These are phyloP conservation scores for Sander vitreus DNA, from an alignment of 2,113 vertebrate species.

Conservation along the genomic window DNA sequence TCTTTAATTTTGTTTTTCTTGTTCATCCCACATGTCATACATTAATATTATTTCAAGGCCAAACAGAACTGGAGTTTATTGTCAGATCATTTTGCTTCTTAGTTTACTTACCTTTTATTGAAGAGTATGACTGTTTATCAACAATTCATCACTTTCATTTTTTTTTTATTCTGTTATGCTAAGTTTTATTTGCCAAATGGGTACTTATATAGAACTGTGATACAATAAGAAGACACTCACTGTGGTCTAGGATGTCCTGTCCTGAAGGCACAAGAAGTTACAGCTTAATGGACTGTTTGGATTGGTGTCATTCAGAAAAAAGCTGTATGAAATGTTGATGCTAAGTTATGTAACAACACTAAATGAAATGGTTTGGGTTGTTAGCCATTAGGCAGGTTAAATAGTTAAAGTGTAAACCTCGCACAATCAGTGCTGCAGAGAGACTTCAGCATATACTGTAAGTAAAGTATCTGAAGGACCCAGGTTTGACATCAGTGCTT, in stretches of 20 bases:
- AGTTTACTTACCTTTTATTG: slow-evolving; percentile 45
- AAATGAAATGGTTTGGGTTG: slow-evolving; percentile 23
- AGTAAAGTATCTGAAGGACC: slow-evolving; percentile 5
- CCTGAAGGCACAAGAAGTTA: background rate
- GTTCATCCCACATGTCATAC: slow-evolving; percentile 21
- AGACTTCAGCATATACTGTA: background rate
- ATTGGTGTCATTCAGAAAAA: slow-evolving; percentile 4
- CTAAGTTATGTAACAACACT: slow-evolving; percentile 8
- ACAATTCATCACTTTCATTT: slow-evolving; percentile 11
- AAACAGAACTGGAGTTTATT: slow-evolving; percentile 58
- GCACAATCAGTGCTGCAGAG: slow-evolving; percentile 5
- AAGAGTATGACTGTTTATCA: slow-evolving; percentile 42
- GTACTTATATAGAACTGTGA: slow-evolving; percentile 61
- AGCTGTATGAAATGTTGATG: slow-evolving; percentile 5
- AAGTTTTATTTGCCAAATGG: slow-evolving; percentile 76
- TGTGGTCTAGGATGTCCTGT: slow-evolving; percentile 26
- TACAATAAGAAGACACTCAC: background rate
- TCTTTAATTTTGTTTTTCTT: slow-evolving; percentile 53
- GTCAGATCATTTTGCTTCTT: slow-evolving; percentile 31
- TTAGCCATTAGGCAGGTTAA: background rate
- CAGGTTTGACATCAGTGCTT: slow-evolving; percentile 40
- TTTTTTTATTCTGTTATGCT: slow-evolving; percentile 45
- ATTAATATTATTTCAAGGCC: slow-evolving; percentile 49
- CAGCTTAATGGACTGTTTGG: slow-evolving; percentile 21
- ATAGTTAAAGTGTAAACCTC: slow-evolving; percentile 7